phyloP scores from a whole-genome alignment of 2,113 vertebrate genomes.

The Grammomys surdaster region DNA sequence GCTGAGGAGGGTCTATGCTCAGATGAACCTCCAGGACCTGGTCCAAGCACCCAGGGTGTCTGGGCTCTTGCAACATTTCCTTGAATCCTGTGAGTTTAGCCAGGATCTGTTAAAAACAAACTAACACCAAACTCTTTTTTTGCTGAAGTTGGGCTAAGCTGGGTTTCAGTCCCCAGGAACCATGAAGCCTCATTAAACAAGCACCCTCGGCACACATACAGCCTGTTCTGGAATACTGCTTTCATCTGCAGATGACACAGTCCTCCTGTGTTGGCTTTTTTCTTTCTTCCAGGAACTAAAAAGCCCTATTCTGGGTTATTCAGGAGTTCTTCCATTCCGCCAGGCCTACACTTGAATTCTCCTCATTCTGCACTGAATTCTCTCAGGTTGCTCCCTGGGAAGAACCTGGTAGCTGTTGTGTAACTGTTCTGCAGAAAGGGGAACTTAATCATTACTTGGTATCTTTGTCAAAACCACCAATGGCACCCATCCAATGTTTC shows the following conservation, averaged over 20 bases:
- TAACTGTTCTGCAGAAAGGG: conserved; percentile 47
- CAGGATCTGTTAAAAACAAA: neutral
- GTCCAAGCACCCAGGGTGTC: neutral
- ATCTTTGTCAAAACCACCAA: neutral
- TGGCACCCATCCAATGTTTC: conserved; percentile 2
- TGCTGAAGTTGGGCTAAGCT: neutral
- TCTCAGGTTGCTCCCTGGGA: neutral
- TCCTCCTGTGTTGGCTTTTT: neutral
- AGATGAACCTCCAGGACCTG: neutral
- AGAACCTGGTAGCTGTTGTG: neutral
- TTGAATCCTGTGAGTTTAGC: neutral
- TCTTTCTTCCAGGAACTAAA: neutral
- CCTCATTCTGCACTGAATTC: neutral
- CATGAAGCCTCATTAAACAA: neutral
- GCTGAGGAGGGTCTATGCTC: neutral
- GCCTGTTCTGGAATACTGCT: neutral
- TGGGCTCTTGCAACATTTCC: neutral
- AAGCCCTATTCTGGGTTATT: neutral
- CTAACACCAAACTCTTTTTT: neutral
- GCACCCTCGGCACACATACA: too few relatives aligned
- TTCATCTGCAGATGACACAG: neutral
- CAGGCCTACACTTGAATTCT: neutral
- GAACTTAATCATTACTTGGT: neutral
- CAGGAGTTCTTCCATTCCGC: neutral
- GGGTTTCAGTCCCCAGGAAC: neutral